phyloP scores from a whole-genome alignment of 2,888 invertebrate species.

The Monoplex corrugatus region DNA sequence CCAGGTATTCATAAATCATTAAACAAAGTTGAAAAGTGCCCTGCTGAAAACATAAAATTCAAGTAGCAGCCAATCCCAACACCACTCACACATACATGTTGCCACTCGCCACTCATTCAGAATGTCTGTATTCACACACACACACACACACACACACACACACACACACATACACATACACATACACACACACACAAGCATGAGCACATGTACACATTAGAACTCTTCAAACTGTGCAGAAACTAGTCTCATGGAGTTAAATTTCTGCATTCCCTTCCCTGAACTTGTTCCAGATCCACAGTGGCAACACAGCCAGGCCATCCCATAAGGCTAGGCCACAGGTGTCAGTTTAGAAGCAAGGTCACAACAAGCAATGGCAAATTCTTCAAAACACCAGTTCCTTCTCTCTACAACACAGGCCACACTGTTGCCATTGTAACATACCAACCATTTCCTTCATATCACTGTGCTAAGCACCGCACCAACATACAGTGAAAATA shows the following conservation, averaged over 20 bases:
- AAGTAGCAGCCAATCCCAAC: neutral
- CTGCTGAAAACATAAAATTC: neutral
- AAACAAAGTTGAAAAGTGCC: neutral
- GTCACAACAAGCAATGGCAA: neutral
- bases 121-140: neutral
- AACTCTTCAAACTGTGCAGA: no score
- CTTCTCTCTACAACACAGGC: neutral
- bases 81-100: neutral
- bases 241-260: no score
- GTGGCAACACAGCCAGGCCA: neutral
- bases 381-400: no score
- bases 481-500: neutral
- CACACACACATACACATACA: no score
- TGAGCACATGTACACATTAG: no score
- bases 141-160: no score
- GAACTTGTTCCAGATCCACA: neutral
- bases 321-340: no score
- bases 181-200: no score
- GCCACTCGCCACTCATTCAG: neutral
- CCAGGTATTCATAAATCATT: neutral
- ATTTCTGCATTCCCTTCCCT: no score
- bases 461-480: neutral
- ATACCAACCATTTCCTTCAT: neutral
- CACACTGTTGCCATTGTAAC: neutral
- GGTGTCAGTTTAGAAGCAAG: neutral